Evolutionary conservation across 1,140 invertebrate species (phyloP).

Genomic region (Bombus huntii): DNA sequence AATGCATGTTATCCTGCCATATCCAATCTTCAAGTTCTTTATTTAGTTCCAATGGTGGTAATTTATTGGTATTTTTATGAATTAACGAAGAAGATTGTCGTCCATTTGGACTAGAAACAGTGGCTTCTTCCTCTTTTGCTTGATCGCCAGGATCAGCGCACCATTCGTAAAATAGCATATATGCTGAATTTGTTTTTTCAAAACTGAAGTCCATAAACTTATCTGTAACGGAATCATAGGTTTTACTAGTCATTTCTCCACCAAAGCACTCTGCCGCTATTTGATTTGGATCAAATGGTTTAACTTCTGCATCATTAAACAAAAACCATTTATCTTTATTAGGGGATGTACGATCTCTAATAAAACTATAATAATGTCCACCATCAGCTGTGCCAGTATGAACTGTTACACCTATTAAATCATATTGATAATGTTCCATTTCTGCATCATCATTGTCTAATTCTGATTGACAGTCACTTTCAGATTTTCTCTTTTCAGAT

Average conservation of each 20-base stretch:
- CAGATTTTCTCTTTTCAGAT: constrained; percentile 75
- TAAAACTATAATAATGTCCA: constrained; percentile 98
- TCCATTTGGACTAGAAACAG: constrained; percentile 74
- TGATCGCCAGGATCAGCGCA: constrained; percentile 80
- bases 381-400: constrained; percentile 98
- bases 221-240: constrained; percentile 97
- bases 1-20: constrained; percentile 98
- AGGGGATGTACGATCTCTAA: constrained; percentile 89
- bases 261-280: constrained; percentile 98
- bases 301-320: constrained; percentile 98
- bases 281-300: constrained; percentile 96
- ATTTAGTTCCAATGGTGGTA: constrained; percentile 85
- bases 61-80: constrained; percentile 70
- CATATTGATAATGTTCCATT: constrained; percentile 90
- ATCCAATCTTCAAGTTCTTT: constrained; percentile 95
- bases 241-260: constrained; percentile 98
- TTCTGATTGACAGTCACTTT: constrained; percentile 77
- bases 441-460: constrained; percentile 76
- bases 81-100: constrained; percentile 59
- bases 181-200: constrained; percentile 98
- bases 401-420: constrained; percentile 97
- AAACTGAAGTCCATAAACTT: constrained; percentile 99
- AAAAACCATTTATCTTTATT: constrained; percentile 95
- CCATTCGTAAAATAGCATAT: constrained; percentile 98
- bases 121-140: constrained; percentile 79